These are phyloP conservation scores for Leucania comma DNA, from an alignment of 2,888 invertebrate genomes.

Conservation along the genomic window DNA sequence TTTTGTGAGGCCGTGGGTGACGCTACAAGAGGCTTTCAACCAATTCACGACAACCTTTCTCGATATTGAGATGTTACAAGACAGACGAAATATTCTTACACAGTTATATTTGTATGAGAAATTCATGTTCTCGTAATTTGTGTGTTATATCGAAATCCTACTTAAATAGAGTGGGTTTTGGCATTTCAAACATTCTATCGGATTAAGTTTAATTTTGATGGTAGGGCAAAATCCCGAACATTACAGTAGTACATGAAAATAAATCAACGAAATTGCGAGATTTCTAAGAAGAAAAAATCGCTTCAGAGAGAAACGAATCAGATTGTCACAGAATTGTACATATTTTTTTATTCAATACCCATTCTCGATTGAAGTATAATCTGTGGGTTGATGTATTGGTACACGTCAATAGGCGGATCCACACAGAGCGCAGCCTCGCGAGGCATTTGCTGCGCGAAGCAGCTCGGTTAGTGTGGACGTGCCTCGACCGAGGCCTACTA, in stretches of 20 bases:
- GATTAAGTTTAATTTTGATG: constrained; percentile 8
- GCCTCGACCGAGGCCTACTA: too few relatives aligned
- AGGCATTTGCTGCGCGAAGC: too few relatives aligned
- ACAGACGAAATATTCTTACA: constrained; percentile 33
- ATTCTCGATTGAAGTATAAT: neutral
- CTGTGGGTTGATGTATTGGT: neutral
- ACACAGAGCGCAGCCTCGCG: too few relatives aligned
- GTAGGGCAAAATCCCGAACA: neutral
- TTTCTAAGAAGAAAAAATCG: neutral
- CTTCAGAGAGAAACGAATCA: neutral
- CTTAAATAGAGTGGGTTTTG: constrained; percentile 32
- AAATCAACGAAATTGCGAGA: neutral
- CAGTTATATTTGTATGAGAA: constrained; percentile 22
- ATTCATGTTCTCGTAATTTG: constrained; percentile 16
- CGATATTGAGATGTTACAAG: constrained; percentile 54
- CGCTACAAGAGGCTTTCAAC: constrained; percentile 33
- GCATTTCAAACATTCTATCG: neutral
- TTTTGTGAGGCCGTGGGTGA: constrained; percentile 21
- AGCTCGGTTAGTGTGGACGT: too few relatives aligned
- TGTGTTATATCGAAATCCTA: constrained; percentile 17
- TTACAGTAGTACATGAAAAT: neutral
- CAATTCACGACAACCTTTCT: constrained; percentile 54
- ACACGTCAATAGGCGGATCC: neutral
- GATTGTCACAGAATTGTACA: neutral
- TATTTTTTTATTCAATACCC: neutral